Evolutionary conservation across 2,797 vertebrate species (phyloP).

Genomic region (Tolypeutes matacus): DNA sequence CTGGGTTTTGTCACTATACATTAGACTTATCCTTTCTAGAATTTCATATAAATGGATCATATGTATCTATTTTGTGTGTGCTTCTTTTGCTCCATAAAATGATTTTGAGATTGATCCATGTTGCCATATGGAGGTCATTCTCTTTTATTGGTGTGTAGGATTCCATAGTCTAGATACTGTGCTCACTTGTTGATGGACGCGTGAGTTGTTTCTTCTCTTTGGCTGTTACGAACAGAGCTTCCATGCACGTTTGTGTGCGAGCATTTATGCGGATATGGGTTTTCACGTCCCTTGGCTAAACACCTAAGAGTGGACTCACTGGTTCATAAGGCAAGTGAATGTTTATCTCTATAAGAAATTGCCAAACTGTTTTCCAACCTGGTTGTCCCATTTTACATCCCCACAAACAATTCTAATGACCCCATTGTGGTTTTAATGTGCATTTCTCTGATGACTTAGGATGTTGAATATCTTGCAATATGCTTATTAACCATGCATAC

Average conservation of each 20-base stretch:
- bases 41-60: background rate
- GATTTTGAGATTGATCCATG: background rate
- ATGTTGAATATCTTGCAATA: background rate
- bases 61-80: background rate
- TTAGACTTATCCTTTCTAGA: background rate
- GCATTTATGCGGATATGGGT: too few species aligned
- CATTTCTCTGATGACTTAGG: background rate
- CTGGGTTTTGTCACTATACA: background rate
- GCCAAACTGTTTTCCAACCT: background rate
- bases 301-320: background rate
- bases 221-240: background rate
- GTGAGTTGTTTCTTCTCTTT: background rate
- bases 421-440: background rate
- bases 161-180: background rate
- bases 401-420: background rate
- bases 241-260: background rate
- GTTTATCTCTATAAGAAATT: background rate
- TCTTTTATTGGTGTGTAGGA: background rate
- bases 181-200: background rate
- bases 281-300: slow-evolving; percentile 46
- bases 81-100: background rate
- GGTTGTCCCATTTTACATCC: background rate
- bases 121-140: background rate
- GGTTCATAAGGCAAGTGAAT: background rate
- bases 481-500: background rate